Evolutionary conservation across 1,140 invertebrate genomes (phyloP).

Genomic region (Philotrypesis tridentata): DNA sequence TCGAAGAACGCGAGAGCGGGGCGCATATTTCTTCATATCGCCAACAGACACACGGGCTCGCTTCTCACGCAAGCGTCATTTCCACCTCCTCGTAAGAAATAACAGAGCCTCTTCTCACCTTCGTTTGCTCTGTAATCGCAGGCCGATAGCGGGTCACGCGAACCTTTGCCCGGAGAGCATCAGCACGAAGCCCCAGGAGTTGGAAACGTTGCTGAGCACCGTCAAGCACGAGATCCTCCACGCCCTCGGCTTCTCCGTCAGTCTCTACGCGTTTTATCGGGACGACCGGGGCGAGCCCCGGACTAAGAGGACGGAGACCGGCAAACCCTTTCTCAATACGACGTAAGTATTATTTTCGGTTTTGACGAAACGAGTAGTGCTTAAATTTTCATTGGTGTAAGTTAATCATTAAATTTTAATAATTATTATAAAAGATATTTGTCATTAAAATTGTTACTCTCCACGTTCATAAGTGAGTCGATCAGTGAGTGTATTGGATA

Average conservation of each 20-base stretch:
- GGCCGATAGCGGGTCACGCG: conserved; percentile 98
- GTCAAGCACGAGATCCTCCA: conserved; percentile 99
- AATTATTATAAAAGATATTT: no score
- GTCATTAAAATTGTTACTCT: no score
- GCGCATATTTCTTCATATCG: no score
- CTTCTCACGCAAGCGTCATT: no score
- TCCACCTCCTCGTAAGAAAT: not conserved
- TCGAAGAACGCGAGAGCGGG: no score
- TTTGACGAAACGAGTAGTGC: no score
- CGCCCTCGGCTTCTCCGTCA: conserved; percentile 96
- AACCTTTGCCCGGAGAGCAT: conserved; percentile 98
- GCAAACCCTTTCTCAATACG: conserved; percentile 91
- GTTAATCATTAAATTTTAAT: no score
- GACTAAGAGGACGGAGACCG: conserved; percentile 87
- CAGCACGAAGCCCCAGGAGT: conserved; percentile 92
- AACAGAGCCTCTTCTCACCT: not conserved
- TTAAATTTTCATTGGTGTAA: no score
- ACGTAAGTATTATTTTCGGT: conserved; percentile 80
- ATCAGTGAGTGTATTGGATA: no score
- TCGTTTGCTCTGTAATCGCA: conserved; percentile 64
- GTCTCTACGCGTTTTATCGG: conserved; percentile 94
- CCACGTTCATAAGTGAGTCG: no score
- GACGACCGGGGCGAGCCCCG: conserved; percentile 90
- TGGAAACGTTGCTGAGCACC: conserved; percentile 94
- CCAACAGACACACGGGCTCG: no score